Evolutionary conservation across 2,888 invertebrate species (phyloP), one percentile per base, ranked within the genome.

Genomic region (Diadegma fenestrale): DNA sequence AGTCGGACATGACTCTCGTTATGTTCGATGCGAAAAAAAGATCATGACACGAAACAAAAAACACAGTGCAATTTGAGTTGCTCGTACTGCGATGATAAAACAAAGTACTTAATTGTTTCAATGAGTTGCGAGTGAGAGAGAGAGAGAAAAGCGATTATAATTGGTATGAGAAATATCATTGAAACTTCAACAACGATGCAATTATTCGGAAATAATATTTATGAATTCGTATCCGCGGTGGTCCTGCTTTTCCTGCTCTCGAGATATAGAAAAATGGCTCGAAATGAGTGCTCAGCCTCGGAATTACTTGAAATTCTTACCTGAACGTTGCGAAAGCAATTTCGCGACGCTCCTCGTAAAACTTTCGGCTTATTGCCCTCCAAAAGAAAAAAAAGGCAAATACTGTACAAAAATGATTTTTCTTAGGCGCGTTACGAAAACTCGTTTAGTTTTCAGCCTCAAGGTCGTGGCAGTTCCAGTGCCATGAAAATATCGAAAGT

Each of bases 311-410:
- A 63, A 45, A 75, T 19, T 75, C 26, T 17, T 30, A 19, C 17
- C 1, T 10, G 19, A 45, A 64, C 75, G 75, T 45, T 63, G 33
- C 63, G 10, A 14, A n/a, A 68, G 51, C 54, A 68, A 77, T 77
- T 77, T 68, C 66, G 77, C 66, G 51, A 54, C 66, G 37, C 66
- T 66, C 54, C 66, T 77, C 77, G 77, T 77, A 77, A 77, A 77
- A 77, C 26, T 68, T 77, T 68, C 26, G 77, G 37, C 43, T 54
- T 66, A 66, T 54, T 66, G 54, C 41, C 41, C 77, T 41, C 66
- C n/a, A 66, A 30, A 45, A 63, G 30, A 33, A 37, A 33, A 64
- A 19, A 3, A 54, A 54, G 2, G 26, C 22, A 26, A 12, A n/a
- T 7, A 2, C 5, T 58, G 0, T 26, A 64, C 19, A 2, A 63